A percentile compares a stretch with the other conserved stretches of the same genome.
phyloP scores from a whole-genome alignment of 2,113 vertebrate genomes.

The Heptranchias perlo region DNA sequence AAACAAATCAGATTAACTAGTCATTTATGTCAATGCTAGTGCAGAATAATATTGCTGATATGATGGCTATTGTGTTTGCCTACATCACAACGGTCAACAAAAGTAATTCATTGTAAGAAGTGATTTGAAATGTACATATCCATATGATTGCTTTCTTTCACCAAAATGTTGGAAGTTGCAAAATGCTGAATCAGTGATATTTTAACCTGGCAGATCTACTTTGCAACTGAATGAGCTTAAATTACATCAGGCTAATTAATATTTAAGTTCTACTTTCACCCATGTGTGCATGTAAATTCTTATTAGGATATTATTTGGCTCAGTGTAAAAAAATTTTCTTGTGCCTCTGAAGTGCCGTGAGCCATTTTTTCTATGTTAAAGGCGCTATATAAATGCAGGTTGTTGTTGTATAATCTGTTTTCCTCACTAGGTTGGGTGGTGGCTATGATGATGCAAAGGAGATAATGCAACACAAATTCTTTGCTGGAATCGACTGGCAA shows the following conservation, averaged over 20 bases:
- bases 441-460: slow-evolving; percentile 92
- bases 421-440: slow-evolving; percentile 75
- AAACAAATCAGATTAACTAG: background rate
- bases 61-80: too few species aligned
- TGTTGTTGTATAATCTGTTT: slow-evolving; percentile 36
- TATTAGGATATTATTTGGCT: background rate
- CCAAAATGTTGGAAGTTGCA: background rate
- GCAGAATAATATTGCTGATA: background rate
- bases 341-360: background rate
- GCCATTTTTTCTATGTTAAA: background rate
- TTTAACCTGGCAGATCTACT: background rate
- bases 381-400: background rate
- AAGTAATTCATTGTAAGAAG: slow-evolving; percentile 38
- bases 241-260: background rate
- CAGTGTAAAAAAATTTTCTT: background rate
- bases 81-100: too few species aligned
- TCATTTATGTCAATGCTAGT: background rate
- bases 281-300: background rate
- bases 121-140: slow-evolving; percentile 40
- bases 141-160: slow-evolving; percentile 34
- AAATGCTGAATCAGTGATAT: background rate
- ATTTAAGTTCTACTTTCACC: background rate
- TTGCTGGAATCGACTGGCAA: slow-evolving; percentile 85
- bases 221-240: background rate
- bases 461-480: slow-evolving; percentile 97